Evolutionary conservation across 2,888 invertebrate genomes (phyloP).

Genomic region (Elgonia sp.): DNA sequence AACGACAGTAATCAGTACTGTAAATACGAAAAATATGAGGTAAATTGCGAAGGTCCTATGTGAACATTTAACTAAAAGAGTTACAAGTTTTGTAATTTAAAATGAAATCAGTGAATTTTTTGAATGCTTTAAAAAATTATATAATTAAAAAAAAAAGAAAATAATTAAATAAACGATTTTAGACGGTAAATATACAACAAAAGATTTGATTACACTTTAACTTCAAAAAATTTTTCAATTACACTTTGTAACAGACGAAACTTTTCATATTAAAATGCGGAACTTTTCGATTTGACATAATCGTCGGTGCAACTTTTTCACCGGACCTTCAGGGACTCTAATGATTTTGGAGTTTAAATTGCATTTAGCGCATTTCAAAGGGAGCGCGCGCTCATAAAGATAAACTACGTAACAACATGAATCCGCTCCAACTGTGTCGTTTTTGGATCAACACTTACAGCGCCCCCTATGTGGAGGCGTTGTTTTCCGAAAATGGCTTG

Average conservation of each 20-base stretch:
- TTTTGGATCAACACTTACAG: constrained; percentile 2
- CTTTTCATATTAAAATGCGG: constrained; percentile 15
- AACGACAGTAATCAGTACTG: neutral
- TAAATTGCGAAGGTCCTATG: too few species aligned
- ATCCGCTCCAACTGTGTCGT: neutral
- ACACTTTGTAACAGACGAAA: neutral
- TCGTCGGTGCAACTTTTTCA: constrained; percentile 10
- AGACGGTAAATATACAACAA: neutral
- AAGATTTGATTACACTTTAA: neutral
- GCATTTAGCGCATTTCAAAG: constrained; percentile 2
- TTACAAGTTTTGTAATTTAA: neutral
- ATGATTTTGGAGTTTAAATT: constrained; percentile 19
- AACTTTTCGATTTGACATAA: constrained; percentile 7
- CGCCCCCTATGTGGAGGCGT: neutral
- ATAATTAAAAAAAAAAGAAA: neutral
- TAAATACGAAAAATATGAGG: neutral
- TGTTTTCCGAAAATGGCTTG: constrained; percentile 10
- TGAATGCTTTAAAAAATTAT: too few species aligned
- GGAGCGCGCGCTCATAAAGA: neutral
- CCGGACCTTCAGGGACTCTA: neutral
- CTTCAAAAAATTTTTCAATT: neutral
- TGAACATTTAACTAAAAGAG: too few species aligned
- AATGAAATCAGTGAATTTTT: too few species aligned
- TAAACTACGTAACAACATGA: constrained; percentile 35
- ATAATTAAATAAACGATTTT: neutral